These are phyloP conservation scores for Asbolus verrucosus DNA, from an alignment of 1,140 invertebrate species.

Conservation along the genomic window DNA sequence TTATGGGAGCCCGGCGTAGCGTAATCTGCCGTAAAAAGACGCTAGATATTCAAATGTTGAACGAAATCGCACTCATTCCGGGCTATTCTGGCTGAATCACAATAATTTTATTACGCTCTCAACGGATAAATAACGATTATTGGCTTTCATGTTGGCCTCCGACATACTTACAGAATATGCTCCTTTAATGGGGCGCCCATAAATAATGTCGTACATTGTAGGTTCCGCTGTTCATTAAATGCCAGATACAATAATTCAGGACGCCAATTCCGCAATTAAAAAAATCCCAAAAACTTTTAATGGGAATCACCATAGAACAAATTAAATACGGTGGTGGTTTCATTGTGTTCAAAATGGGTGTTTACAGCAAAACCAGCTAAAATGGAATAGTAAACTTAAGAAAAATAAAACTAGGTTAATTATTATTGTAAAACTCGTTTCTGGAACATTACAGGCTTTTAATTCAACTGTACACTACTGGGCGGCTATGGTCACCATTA, in stretches of 20 bases:
- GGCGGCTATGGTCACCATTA: too few relatives aligned
- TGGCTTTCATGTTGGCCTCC: constrained; percentile 29
- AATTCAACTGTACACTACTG: too few relatives aligned
- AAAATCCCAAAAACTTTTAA: not conserved
- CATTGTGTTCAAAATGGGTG: too few relatives aligned
- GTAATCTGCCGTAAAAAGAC: constrained; percentile 43
- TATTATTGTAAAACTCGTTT: too few relatives aligned
- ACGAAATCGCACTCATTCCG: constrained; percentile 20
- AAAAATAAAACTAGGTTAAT: too few relatives aligned
- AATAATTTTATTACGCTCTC: constrained; percentile 43
- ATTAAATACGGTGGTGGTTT: too few relatives aligned
- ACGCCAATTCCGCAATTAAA: not conserved
- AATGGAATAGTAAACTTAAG: too few relatives aligned
- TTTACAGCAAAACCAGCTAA: too few relatives aligned
- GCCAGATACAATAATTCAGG: not conserved
- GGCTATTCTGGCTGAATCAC: constrained; percentile 34
- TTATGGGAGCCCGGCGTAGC: constrained; percentile 13
- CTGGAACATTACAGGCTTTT: too few relatives aligned
- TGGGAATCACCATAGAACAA: too few relatives aligned
- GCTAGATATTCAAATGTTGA: constrained; percentile 47
- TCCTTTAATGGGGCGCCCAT: constrained; percentile 1
- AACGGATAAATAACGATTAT: constrained; percentile 42
- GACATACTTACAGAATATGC: constrained; percentile 14
- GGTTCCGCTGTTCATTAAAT: not conserved
- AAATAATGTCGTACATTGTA: constrained; percentile 10